Evolutionary conservation across 2,888 invertebrate species (phyloP), one percentile per base, ranked within the genome.

Genomic region (Epistrophella euchroma): DNA sequence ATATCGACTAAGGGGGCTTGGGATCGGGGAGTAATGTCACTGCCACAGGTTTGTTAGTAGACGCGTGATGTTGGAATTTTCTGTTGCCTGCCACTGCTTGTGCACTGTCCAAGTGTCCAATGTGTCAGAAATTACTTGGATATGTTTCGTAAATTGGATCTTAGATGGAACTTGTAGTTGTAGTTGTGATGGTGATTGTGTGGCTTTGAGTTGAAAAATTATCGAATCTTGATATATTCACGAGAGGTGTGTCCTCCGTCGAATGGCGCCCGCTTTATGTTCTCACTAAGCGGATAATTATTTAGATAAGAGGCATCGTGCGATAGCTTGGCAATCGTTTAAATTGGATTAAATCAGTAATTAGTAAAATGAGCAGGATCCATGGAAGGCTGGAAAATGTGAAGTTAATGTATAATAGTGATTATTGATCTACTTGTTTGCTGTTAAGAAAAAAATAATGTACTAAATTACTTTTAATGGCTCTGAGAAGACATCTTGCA

Each of bases 271-370:
- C 55, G 75, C 40, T 68, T 80, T 73, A 76, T 80, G 56, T 50
- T 15, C 37, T 6, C 71, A 45, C 77, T 82, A 77, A 82, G 73
- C 77, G 82, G 81, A 82, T 86, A 82, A 74, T 86, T 82, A 74
- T 86, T 82, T 64, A 82, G 77, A 86, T 78, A 82, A 82, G 81
- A 58, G 68, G 66, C 70, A 64, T 71, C 37, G 58, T 50, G 37
- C 72, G 60, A 76, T 75, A 71, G 45, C 43, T 40, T 80, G 80
- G 71, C 50, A 52, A 73, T 73, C 77, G 35, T 74, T 82, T 82
- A 78, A 86, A 78, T 82, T 82, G 78, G 77, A 78, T 86, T 78
- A 82, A 78, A 68, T 86, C 45, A 74, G 74, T 74, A 74, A 78
- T 86, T 82, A 82, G 82, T 78, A 78, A 37, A 60, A 58, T 13